Percentiles rank a stretch among this genome's conserved stretches.
phyloP scores from a whole-genome alignment of 1,140 invertebrate genomes.

The Cyclargus thomasi region DNA sequence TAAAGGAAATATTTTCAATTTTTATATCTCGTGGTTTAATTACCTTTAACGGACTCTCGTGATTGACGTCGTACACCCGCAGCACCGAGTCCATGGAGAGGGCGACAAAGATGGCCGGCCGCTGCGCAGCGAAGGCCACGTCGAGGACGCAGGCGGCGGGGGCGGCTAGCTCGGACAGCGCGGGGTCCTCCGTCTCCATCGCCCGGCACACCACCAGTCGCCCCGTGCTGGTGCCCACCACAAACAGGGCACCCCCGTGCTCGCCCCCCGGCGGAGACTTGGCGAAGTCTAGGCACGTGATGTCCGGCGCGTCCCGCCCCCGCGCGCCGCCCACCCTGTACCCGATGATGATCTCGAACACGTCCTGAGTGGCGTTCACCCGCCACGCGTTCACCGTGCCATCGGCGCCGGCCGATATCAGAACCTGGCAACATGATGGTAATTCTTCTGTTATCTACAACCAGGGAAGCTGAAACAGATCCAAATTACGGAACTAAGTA shows the following conservation, averaged over 20 bases:
- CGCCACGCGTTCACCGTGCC: slow-evolving; percentile 56
- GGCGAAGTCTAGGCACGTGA: slow-evolving; percentile 58
- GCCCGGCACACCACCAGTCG: slow-evolving; percentile 46
- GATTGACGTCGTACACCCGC: slow-evolving; percentile 49
- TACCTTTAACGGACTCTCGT: slow-evolving; percentile 49
- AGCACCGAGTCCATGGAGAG: slow-evolving; percentile 57
- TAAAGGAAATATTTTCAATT: too few relatives aligned
- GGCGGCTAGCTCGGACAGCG: slow-evolving; percentile 43
- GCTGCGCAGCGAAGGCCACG: slow-evolving; percentile 48
- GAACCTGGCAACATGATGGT: slow-evolving; percentile 30
- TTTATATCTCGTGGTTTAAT: too few relatives aligned
- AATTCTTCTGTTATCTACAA: background rate
- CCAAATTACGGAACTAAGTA: too few relatives aligned
- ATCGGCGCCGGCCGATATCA: slow-evolving; percentile 49
- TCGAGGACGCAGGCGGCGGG: slow-evolving; percentile 48
- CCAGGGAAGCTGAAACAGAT: too few relatives aligned
- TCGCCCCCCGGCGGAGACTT: slow-evolving; percentile 42
- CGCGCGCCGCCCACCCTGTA: slow-evolving; percentile 43
- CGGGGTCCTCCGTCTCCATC: slow-evolving; percentile 41
- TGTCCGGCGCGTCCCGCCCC: slow-evolving; percentile 34
- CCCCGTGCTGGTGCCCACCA: slow-evolving; percentile 47
- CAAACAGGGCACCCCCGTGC: slow-evolving; percentile 43
- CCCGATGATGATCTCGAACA: slow-evolving; percentile 47
- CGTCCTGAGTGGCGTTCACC: slow-evolving; percentile 41
- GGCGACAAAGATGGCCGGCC: slow-evolving; percentile 47